Percentiles rank a stretch among this genome's conserved stretches.
Conservation (phyloP, 2,113 vertebrate species). For the Lepus timidus region DNA sequence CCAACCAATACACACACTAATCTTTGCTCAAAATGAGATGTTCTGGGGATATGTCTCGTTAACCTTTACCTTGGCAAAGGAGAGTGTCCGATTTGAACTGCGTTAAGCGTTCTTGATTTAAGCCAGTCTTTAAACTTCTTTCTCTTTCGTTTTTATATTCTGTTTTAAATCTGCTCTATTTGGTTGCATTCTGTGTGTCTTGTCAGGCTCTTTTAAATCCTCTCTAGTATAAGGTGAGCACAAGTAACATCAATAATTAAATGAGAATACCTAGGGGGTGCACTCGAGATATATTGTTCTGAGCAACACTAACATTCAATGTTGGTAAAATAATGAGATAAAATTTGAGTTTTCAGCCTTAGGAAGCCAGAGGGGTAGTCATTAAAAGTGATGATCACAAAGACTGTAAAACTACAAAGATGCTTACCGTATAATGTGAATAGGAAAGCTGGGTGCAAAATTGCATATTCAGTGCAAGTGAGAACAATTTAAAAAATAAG, state of each 20-base stretch:
- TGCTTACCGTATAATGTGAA: conserved; percentile 37
- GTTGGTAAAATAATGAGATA: conserved; percentile 61
- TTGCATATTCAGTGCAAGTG: neutral
- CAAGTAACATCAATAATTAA: conserved; percentile 55
- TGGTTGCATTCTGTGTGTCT: neutral
- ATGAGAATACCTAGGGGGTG: neutral
- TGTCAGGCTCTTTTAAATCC: conserved; percentile 39
- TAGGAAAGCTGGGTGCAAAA: neutral
- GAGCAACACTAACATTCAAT: neutral
- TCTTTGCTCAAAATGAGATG: neutral
- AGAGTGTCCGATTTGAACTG: neutral
- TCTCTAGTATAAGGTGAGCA: neutral
- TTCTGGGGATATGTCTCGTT: neutral
- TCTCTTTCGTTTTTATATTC: conserved; percentile 22
- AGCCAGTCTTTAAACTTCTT: neutral
- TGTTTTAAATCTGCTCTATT: neutral
- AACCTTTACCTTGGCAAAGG: neutral
- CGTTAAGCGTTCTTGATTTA: conserved; percentile 4
- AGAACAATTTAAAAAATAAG: neutral
- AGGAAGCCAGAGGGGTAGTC: conserved; percentile 49
- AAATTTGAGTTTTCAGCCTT: conserved; percentile 58
- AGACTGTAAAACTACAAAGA: conserved; percentile 36
- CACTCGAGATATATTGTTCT: neutral
- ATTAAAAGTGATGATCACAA: conserved; percentile 51
- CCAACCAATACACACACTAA: neutral